These are phyloP conservation scores for Plectropomus leopardus DNA, from an alignment of 2,113 vertebrate genomes.

Conservation along the genomic window DNA sequence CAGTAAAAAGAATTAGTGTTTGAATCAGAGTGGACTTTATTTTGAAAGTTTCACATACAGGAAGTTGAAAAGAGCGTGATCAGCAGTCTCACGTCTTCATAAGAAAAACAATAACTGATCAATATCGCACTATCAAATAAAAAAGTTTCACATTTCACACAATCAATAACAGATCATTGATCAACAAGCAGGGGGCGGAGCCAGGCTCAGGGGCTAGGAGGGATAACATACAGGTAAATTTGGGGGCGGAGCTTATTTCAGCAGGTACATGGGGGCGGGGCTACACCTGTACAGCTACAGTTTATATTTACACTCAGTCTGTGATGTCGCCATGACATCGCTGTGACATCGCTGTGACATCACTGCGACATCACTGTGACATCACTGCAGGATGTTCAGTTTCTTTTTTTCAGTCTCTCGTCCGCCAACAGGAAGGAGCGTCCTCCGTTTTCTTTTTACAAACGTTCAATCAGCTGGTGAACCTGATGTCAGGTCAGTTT, in stretches of 20 bases:
- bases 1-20: not conserved
- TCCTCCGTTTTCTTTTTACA: too few relatives aligned
- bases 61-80: slow-evolving; percentile 61
- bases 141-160: slow-evolving; percentile 66
- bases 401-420: too few relatives aligned
- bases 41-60: slow-evolving; percentile 68
- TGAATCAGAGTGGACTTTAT: slow-evolving; percentile 62
- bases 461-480: too few relatives aligned
- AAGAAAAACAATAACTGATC: slow-evolving; percentile 50
- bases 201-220: not conserved
- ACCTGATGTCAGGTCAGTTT: slow-evolving; percentile 18
- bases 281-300: slow-evolving; percentile 39
- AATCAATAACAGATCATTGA: slow-evolving; percentile 33
- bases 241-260: not conserved
- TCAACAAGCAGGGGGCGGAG: slow-evolving; percentile 18
- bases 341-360: too few relatives aligned
- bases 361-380: too few relatives aligned
- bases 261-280: not conserved
- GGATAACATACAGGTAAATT: not conserved
- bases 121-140: slow-evolving; percentile 44
- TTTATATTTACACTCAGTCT: slow-evolving; percentile 55
- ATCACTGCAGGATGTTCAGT: too few relatives aligned
- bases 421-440: too few relatives aligned
- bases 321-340: too few relatives aligned
- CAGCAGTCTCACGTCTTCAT: slow-evolving; percentile 28